phyloP scores from a whole-genome alignment of 2,113 vertebrate genomes.

The Chaenogobius annularis region DNA sequence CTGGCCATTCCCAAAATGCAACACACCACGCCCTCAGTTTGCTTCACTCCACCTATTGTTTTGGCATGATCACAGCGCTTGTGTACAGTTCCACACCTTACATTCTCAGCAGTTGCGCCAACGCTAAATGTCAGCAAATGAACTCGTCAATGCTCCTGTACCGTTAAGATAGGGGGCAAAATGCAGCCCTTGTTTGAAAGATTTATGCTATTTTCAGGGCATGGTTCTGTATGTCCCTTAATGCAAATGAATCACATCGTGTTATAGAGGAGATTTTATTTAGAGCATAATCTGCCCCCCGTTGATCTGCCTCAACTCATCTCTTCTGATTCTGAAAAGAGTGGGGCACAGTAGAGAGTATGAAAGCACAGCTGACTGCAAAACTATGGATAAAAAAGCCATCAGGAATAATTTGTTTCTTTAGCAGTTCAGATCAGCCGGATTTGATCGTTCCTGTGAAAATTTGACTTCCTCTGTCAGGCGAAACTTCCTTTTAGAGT shows the following conservation, averaged over 20 bases:
- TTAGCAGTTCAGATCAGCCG: constrained; percentile 6
- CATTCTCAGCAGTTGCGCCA: too few species aligned
- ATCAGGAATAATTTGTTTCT: constrained; percentile 4
- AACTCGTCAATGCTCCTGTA: too few species aligned
- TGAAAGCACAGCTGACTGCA: constrained; percentile 24
- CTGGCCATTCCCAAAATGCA: too few species aligned
- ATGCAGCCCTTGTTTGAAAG: too few species aligned
- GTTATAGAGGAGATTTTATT: constrained; percentile 15
- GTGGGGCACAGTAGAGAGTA: background rate
- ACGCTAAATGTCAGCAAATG: too few species aligned
- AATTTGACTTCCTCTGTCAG: background rate
- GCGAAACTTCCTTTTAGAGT: constrained; percentile 1
- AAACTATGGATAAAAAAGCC: constrained; percentile 14
- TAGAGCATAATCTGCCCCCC: background rate
- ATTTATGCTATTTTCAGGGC: background rate
- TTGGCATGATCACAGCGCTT: too few species aligned
- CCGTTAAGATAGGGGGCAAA: too few species aligned
- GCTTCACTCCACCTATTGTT: too few species aligned
- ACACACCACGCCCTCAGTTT: too few species aligned
- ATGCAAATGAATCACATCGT: constrained; percentile 2
- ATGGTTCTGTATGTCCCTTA: background rate
- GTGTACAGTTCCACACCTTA: too few species aligned
- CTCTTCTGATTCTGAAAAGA: constrained; percentile 25
- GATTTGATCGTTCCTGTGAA: constrained; percentile 4
- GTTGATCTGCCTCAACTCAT: background rate